Evolutionary conservation across 92 coral and sea anemone species (phyloP), one percentile per base, ranked within the genome.

Genomic region (Epizoanthus illoricatus): DNA sequence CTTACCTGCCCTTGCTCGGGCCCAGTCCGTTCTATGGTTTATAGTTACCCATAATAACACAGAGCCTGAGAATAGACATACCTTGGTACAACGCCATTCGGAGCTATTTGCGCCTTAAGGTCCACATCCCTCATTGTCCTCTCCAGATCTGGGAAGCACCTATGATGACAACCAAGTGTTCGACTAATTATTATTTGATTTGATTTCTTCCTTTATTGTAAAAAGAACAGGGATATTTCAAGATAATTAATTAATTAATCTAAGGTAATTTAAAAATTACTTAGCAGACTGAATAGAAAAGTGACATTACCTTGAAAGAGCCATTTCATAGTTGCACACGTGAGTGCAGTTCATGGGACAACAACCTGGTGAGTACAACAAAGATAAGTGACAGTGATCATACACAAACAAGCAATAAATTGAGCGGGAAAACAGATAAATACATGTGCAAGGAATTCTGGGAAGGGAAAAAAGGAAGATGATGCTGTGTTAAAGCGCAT

Each of bases 261-360:
- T 1, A 21, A 16, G 13, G 20, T 7, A 28, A 28, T 39, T 74
- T 73, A 28, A 74, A 16, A 4, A 47, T 57, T n/a, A 47, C 41
- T n/a, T 5, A 56, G 21, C 4, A 23, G 10, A 39, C 11, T 24
- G 10, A 4, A 7, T 17, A 3, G 9, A 0, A 5, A 20, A 20
- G 18, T 16, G 3, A 5, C 16, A 92, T 84, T 69, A 94, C 98
- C 89, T 94, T 59, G 96, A 94, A 15, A 94, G 67, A 69, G 95
- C 94, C 98, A 94, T 94, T 82, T 94, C 98, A 65, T 94, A 94
- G 81, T 94, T 94, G 88, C 92, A 92, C 18, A 94, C 98, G 56
- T 94, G 98, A 23, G 98, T 94, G 85, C 98, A 94, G 85, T 94
- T 94, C 62, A 94, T 80, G 0, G 98, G 98, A 73, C 98, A 94